Conservation (phyloP, 1,140 invertebrate species). For the Drosophila hydei region DNA sequence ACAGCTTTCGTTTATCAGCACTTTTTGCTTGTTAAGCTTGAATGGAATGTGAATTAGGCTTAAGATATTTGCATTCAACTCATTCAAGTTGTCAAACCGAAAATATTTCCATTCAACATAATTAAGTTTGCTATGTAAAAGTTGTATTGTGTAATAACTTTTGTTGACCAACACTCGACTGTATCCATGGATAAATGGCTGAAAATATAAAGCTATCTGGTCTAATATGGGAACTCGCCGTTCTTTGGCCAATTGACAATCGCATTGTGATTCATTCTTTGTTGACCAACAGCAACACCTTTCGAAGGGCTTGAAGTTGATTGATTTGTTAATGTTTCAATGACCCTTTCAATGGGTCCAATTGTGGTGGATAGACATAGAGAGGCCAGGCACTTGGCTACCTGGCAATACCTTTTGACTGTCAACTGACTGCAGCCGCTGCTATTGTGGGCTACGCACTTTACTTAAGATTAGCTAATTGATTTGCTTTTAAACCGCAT, state of each 20-base stretch:
- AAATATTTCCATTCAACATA: too few relatives aligned
- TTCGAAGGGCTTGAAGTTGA: slow-evolving; percentile 5
- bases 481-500: slow-evolving; percentile 51
- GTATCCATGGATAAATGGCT: neutral
- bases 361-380: neutral
- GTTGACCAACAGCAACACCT: too few relatives aligned
- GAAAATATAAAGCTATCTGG: neutral
- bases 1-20: too few relatives aligned
- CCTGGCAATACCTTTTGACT: slow-evolving; percentile 32
- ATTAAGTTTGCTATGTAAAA: too few relatives aligned
- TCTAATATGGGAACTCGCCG: slow-evolving; percentile 1
- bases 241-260: neutral
- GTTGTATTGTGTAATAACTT: too few relatives aligned
- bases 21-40: too few relatives aligned
- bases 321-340: slow-evolving; percentile 1
- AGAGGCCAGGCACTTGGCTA: neutral
- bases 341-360: neutral
- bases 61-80: too few relatives aligned
- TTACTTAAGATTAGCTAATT: slow-evolving; percentile 56
- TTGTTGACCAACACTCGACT: too few relatives aligned
- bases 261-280: slow-evolving; percentile 1
- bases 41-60: too few relatives aligned
- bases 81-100: too few relatives aligned
- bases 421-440: slow-evolving; percentile 33
- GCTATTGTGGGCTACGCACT: slow-evolving; percentile 17